Evolutionary conservation across 2,113 vertebrate genomes (phyloP), one percentile per base, ranked within the genome.

Genomic region (Salvelinus sp.): DNA sequence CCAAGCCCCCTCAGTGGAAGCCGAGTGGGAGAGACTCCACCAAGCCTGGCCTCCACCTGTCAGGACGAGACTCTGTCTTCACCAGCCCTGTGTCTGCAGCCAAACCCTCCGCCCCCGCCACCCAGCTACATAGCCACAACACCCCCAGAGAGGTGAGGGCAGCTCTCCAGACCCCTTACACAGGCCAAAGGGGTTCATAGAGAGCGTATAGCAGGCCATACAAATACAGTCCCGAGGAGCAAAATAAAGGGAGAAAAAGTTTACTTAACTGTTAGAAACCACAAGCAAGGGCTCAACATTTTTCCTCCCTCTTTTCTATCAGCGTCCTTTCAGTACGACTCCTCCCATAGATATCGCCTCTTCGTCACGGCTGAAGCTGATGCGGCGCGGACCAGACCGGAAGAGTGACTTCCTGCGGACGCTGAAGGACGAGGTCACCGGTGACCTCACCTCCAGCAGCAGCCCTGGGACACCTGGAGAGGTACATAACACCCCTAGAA

Each of bases 391-490:
- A 88, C 96, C 96, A 0, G 97, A 98, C 90, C 96, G 95, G 60
- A 98, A 99, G 92, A 98, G 97, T 0, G 97, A 99, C 83, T 99
- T 99, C 85, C 93, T 98, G 84, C 96, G 97, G 89, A 90, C 96
- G 76, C 93, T 98, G 82, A 99, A 98, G 88, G 98, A 98, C 79
- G 98, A 96, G 79, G 93, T 95, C 73, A 96, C 96, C 0, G 96
- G 95, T 75, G 97, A 98, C 81, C 91, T 95, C 83, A 91, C 94
- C 3, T 95, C 96, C 89, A 96, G 93, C 92, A 95, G 95, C 90
- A 96, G 96, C 75, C 95, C 94, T 54, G 95, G 96, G 90, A 96
- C 58, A 7, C 58, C 58, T 9, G 58, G 58, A 62, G 20, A 62
- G 58, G 58, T 62, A 62, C n/a, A 22, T 22, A 7, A 62, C 58